These are phyloP conservation scores for Drosophila yakuba DNA, from an alignment of 1,140 invertebrate genomes.

Conservation along the genomic window DNA sequence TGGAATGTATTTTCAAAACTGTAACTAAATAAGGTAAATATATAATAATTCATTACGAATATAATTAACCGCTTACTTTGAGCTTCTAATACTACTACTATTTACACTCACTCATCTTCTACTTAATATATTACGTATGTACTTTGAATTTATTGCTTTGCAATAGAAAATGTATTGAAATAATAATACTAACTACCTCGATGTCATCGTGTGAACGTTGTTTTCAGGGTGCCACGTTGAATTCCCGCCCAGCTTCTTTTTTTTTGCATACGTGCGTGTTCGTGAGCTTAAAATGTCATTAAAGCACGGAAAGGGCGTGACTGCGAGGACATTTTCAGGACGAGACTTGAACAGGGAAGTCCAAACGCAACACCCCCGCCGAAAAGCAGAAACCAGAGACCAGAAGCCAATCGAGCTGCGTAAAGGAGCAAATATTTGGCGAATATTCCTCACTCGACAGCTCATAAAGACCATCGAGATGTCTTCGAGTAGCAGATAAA, in stretches of 20 bases:
- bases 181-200: no score
- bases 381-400: background rate
- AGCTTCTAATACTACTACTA: no score
- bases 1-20: no score
- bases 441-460: conserved; percentile 47
- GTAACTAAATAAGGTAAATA: no score
- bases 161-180: no score
- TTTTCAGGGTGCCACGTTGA: background rate
- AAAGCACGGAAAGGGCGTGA: conserved; percentile 52
- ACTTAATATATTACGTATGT: no score
- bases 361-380: background rate
- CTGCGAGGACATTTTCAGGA: conserved; percentile 31
- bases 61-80: no score
- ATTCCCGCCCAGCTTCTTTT: background rate
- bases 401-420: conserved; percentile 31
- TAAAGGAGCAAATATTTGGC: conserved; percentile 23
- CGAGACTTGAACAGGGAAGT: conserved; percentile 7
- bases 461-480: conserved; percentile 48
- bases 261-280: conserved; percentile 31
- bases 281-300: conserved; percentile 78
- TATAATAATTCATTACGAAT: no score
- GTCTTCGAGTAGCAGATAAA: conserved; percentile 62
- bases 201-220: conserved; percentile 44
- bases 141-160: no score
- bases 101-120: no score